phyloP scores from a whole-genome alignment of 2,113 vertebrate species.

The Chelonoidis abingdonii region DNA sequence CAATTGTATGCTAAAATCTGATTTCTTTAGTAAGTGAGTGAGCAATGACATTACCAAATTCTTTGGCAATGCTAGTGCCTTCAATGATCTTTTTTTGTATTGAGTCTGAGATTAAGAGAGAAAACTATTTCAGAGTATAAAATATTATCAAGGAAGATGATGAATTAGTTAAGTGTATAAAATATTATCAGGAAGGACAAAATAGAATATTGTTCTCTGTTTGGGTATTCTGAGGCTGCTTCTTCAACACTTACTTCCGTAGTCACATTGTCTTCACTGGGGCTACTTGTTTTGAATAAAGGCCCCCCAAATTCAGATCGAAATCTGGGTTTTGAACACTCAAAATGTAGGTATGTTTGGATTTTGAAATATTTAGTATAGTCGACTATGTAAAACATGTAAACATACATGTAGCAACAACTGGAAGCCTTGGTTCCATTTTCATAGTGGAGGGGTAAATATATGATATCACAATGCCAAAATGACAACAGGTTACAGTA shows the following conservation, averaged over 20 bases:
- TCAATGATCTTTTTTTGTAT: neutral
- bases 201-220: neutral
- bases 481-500: neutral
- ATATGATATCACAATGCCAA: neutral
- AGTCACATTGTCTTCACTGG: neutral
- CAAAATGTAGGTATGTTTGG: neutral
- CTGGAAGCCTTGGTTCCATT: neutral
- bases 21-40: conserved; percentile 66
- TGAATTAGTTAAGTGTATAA: neutral
- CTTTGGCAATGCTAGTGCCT: neutral
- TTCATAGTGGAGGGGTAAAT: neutral
- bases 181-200: neutral
- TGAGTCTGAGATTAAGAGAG: neutral
- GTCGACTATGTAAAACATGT: neutral
- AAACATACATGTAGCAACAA: neutral
- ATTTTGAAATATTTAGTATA: neutral
- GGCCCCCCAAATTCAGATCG: neutral
- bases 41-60: neutral
- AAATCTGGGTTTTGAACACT: neutral
- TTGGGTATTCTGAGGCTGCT: neutral
- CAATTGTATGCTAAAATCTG: neutral
- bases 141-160: neutral
- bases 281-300: neutral
- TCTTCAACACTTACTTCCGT: neutral
- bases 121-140: neutral